Conservation (phyloP, 2,113 vertebrate genomes). For the Cnemophilus loriae region DNA sequence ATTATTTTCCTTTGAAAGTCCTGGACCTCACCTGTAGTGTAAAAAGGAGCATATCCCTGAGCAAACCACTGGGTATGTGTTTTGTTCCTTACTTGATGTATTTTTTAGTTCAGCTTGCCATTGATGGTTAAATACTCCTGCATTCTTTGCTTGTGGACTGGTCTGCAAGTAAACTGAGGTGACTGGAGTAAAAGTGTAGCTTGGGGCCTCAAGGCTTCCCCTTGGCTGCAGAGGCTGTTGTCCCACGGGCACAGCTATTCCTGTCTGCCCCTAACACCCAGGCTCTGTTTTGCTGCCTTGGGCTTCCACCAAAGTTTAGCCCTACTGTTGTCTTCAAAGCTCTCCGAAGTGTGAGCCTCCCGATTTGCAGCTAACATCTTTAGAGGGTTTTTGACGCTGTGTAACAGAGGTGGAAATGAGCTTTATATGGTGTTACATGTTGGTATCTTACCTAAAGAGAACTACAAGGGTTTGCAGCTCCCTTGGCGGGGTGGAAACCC, state of each 20-base stretch:
- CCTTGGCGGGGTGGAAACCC: background rate
- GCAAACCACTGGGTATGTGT: background rate
- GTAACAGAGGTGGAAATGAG: background rate
- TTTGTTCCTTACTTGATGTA: background rate
- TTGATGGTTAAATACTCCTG: background rate
- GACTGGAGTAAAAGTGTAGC: background rate
- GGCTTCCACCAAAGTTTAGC: background rate
- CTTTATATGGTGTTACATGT: background rate
- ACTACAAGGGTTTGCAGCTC: background rate
- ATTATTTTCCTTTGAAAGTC: background rate
- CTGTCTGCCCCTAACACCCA: background rate
- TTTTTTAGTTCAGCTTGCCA: background rate
- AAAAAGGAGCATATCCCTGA: background rate
- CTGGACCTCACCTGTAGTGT: background rate
- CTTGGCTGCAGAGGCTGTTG: background rate
- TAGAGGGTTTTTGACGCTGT: background rate
- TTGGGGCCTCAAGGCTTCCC: background rate
- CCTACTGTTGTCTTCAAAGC: background rate
- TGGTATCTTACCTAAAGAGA: background rate
- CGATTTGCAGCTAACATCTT: background rate
- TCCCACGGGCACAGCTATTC: background rate
- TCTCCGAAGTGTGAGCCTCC: background rate
- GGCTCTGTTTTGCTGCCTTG: background rate
- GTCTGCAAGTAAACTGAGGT: background rate
- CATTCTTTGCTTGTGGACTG: background rate